Percentiles rank a stretch among this genome's conserved stretches.
phyloP scores from a whole-genome alignment of 2,888 invertebrate species.

The Lithophane ornitopus region DNA sequence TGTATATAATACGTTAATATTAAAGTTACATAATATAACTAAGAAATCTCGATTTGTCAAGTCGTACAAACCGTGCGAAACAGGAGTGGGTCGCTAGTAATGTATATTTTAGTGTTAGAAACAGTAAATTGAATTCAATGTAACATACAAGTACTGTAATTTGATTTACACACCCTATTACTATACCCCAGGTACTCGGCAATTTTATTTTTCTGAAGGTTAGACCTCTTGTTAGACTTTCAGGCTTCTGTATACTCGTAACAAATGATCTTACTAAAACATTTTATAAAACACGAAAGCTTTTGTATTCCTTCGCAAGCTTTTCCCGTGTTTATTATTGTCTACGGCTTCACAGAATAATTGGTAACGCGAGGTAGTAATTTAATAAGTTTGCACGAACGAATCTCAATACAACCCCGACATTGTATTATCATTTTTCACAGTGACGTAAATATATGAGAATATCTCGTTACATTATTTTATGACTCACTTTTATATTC shows the following conservation, averaged over 20 bases:
- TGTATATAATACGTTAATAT: too few species aligned
- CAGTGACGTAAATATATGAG: constrained; percentile 53
- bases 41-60: too few species aligned
- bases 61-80: too few species aligned
- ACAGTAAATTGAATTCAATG: too few species aligned
- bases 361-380: constrained; percentile 45
- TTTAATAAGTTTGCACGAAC: constrained; percentile 49
- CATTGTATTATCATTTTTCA: constrained; percentile 53
- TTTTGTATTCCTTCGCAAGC: constrained; percentile 13
- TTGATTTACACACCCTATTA: background rate
- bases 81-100: too few species aligned
- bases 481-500: constrained; percentile 67
- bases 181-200: background rate
- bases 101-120: too few species aligned
- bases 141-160: constrained; percentile 1
- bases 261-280: background rate
- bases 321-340: constrained; percentile 37
- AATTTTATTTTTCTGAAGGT: too few species aligned
- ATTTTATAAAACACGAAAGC: constrained; percentile 13
- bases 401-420: constrained; percentile 40
- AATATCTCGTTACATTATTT: constrained; percentile 64
- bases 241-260: background rate
- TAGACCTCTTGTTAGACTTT: constrained; percentile 3
- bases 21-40: too few species aligned
- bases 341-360: constrained; percentile 48